phyloP scores from a whole-genome alignment of 23 tunicate species.

The Halocynthia roretzi region DNA sequence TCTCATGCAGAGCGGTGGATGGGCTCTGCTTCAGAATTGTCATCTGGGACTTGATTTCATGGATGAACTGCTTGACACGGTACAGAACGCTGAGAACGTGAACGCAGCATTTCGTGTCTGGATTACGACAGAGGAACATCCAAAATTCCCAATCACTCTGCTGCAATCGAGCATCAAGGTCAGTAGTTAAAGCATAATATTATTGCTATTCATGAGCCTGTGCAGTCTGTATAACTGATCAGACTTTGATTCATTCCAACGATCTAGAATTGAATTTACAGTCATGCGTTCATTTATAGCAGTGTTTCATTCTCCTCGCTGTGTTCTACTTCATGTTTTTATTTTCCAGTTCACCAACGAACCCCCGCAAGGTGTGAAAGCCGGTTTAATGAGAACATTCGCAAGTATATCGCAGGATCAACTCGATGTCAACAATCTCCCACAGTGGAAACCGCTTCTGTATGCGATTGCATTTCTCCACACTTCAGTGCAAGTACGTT shows the following conservation, averaged over 20 bases:
- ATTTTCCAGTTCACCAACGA: conserved; percentile 83
- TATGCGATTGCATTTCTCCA: conserved; percentile 91
- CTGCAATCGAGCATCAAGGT: conserved; percentile 95
- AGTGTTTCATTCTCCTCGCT: neutral
- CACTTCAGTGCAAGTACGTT: conserved; percentile 69
- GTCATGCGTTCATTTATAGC: too few relatives aligned
- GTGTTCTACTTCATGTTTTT: neutral
- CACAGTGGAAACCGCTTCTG: conserved; percentile 95
- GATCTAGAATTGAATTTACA: too few relatives aligned
- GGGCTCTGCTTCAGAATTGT: conserved; percentile 94
- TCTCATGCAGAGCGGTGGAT: conserved; percentile 77
- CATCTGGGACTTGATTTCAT: conserved; percentile 95
- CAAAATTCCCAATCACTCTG: conserved; percentile 85
- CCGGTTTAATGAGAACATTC: conserved; percentile 92
- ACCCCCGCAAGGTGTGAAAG: conserved; percentile 94
- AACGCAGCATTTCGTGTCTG: conserved; percentile 76
- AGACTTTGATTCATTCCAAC: too few relatives aligned
- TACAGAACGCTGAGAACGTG: conserved; percentile 78
- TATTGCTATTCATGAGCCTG: neutral
- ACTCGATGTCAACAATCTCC: conserved; percentile 80
- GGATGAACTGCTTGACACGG: conserved; percentile 91
- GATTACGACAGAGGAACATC: conserved; percentile 96
- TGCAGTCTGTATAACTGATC: neutral
- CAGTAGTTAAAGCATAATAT: neutral
- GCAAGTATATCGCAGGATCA: conserved; percentile 88